Evolutionary conservation across 2,797 vertebrate genomes (phyloP).

Genomic region (Sarcophilus harrisii): DNA sequence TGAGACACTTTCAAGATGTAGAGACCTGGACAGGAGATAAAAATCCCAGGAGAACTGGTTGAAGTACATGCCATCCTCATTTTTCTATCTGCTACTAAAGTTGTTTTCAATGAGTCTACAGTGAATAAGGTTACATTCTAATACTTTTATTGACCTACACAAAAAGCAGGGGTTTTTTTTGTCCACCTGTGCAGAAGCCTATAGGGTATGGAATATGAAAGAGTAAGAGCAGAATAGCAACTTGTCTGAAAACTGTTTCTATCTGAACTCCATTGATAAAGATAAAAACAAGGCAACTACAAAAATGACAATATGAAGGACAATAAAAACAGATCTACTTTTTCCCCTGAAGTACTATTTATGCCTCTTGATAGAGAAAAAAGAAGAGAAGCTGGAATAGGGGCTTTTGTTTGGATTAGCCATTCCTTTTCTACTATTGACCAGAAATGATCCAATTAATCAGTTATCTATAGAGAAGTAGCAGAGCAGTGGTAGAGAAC

Average conservation of each 20-base stretch:
- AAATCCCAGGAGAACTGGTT: background rate
- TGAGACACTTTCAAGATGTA: background rate
- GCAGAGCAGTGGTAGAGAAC: background rate
- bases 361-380: background rate
- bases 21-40: background rate
- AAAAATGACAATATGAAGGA: background rate
- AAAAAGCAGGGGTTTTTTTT: background rate
- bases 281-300: background rate
- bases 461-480: background rate
- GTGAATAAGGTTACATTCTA: background rate
- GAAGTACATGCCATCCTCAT: background rate
- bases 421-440: background rate
- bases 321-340: background rate
- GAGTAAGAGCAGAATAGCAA: background rate
- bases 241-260: background rate
- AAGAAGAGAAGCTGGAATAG: background rate
- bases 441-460: background rate
- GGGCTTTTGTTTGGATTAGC: background rate
- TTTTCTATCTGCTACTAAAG: background rate
- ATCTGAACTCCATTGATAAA: background rate
- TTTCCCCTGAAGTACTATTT: background rate
- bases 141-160: background rate
- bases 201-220: background rate
- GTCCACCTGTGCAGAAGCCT: background rate
- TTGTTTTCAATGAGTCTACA: background rate